Evolutionary conservation across 2,797 vertebrate species (phyloP).

Genomic region (Decapterus maruadsi): DNA sequence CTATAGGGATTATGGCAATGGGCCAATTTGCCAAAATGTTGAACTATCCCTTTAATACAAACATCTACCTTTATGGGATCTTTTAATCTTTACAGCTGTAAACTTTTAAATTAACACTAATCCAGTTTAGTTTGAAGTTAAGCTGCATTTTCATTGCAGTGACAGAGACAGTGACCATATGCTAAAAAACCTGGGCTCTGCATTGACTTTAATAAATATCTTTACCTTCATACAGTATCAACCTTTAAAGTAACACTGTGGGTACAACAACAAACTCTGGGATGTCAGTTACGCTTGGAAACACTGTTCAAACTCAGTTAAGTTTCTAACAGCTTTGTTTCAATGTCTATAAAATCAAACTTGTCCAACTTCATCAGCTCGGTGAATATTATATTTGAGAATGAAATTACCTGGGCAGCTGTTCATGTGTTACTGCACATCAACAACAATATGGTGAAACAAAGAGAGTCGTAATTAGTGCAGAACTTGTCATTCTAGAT

Average conservation of each 20-base stretch:
- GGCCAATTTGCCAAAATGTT: too few relatives aligned
- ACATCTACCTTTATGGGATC: too few relatives aligned
- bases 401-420: background rate
- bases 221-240: background rate
- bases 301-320: background rate
- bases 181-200: background rate
- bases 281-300: background rate
- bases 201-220: background rate
- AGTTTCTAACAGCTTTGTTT: background rate
- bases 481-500: background rate
- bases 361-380: background rate
- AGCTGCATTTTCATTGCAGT: background rate
- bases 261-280: too few relatives aligned
- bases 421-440: background rate
- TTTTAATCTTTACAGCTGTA: background rate
- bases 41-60: too few relatives aligned
- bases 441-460: background rate
- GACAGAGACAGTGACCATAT: background rate
- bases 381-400: background rate
- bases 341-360: background rate
- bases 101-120: constrained; percentile 24
- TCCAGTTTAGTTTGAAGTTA: constrained; percentile 4
- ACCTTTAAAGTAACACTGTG: too few relatives aligned
- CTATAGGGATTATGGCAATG: too few relatives aligned
- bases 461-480: background rate